Evolutionary conservation across 2,113 vertebrate species (phyloP).

Genomic region (Mormyrus lacerda): DNA sequence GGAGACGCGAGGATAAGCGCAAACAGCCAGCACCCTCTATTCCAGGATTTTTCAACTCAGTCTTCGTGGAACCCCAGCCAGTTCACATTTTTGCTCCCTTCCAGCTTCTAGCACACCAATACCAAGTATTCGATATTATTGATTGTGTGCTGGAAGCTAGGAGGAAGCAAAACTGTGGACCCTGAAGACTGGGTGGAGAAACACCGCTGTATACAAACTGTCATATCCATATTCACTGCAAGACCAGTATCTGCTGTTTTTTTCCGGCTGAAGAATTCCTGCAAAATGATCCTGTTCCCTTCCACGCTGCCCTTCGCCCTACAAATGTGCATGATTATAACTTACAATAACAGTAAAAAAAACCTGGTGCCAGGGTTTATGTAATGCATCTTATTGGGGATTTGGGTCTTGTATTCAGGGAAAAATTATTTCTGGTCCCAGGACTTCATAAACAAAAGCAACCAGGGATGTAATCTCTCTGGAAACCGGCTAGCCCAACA

Average conservation of each 20-base stretch:
- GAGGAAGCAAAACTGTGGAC: not conserved
- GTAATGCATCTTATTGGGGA: not conserved
- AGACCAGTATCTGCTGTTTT: not conserved
- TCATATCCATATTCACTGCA: not conserved
- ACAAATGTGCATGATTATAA: not conserved
- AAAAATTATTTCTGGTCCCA: conserved; percentile 6
- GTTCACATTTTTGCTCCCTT: not conserved
- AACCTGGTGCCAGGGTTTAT: not conserved
- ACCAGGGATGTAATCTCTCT: not conserved
- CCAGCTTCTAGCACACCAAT: not conserved
- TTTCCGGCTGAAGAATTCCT: not conserved
- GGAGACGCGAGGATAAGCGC: not conserved
- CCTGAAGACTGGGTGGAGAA: not conserved
- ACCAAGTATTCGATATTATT: not conserved
- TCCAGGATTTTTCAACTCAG: not conserved
- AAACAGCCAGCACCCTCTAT: not conserved
- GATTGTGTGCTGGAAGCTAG: not conserved
- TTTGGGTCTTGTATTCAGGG: not conserved
- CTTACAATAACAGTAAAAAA: not conserved
- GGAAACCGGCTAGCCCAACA: not conserved
- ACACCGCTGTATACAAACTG: not conserved
- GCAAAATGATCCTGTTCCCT: not conserved
- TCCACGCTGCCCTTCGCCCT: not conserved
- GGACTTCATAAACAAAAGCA: not conserved
- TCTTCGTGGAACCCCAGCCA: not conserved